Evolutionary conservation across 2,888 invertebrate species (phyloP).

Genomic region (Drosophila sordidapex): DNA sequence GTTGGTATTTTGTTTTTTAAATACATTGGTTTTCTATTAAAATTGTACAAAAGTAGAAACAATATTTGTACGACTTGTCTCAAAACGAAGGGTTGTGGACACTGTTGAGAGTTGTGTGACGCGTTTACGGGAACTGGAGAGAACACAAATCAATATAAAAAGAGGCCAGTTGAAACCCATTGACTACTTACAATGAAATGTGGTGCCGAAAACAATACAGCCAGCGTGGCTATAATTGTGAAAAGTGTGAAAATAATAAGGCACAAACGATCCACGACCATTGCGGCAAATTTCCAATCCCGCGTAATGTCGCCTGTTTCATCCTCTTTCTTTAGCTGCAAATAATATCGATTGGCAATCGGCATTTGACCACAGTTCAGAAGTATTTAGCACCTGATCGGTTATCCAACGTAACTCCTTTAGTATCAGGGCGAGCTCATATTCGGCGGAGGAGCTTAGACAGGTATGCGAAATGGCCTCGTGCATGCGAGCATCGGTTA

Average conservation of each 20-base stretch:
- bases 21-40: constrained; percentile 1
- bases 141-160: not conserved
- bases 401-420: constrained; percentile 97
- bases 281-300: constrained; percentile 99
- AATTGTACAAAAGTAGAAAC: constrained; percentile 67
- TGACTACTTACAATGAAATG: constrained; percentile 92
- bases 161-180: too few species aligned
- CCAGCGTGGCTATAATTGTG: constrained; percentile 98
- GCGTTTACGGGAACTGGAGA: constrained; percentile 80
- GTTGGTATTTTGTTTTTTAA: constrained; percentile 1
- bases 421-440: constrained; percentile 96
- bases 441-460: constrained; percentile 92
- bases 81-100: constrained; percentile 46
- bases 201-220: constrained; percentile 97
- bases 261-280: constrained; percentile 99
- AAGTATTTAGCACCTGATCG: constrained; percentile 88
- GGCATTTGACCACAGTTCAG: not conserved
- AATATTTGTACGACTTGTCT: constrained; percentile 59
- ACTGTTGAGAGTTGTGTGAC: constrained; percentile 32
- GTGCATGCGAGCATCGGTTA: constrained; percentile 88
- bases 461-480: constrained; percentile 92
- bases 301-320: constrained; percentile 96
- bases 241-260: constrained; percentile 99
- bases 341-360: constrained; percentile 31
- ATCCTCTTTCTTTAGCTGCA: constrained; percentile 95